These are phyloP conservation scores for Coremacera marginata DNA, from an alignment of 2,888 invertebrate genomes.

Conservation along the genomic window DNA sequence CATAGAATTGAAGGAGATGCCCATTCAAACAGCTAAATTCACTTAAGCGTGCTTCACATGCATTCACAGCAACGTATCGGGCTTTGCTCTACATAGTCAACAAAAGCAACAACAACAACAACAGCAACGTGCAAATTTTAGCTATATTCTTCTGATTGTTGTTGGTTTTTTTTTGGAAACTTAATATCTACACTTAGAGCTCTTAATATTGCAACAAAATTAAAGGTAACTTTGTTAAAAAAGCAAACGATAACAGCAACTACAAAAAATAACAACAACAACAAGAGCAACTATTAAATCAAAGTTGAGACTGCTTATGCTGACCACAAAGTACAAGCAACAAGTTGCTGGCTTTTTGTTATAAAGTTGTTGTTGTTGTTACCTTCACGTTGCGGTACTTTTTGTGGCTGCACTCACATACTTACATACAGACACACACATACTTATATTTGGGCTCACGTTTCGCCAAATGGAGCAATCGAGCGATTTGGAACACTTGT, in stretches of 20 bases:
- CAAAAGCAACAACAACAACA: conserved; percentile 4
- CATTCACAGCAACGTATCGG: background rate
- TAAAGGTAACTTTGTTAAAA: background rate
- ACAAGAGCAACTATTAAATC: conserved; percentile 32
- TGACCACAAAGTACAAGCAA: conserved; percentile 34
- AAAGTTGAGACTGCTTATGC: conserved; percentile 36
- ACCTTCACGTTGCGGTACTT: conserved; percentile 49
- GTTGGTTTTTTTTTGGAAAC: conserved; percentile 18
- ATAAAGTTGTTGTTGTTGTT: conserved; percentile 40
- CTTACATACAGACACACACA: no score
- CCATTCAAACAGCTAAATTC: conserved; percentile 9
- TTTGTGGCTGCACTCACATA: conserved; percentile 21
- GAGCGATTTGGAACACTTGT: conserved; percentile 5
- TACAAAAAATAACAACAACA: conserved; percentile 15
- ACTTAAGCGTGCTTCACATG: conserved; percentile 8
- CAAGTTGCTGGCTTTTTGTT: conserved; percentile 19
- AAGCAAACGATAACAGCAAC: background rate
- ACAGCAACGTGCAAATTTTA: background rate
- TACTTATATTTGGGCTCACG: conserved; percentile 4
- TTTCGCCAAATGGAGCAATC: conserved; percentile 11
- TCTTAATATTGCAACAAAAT: conserved; percentile 21
- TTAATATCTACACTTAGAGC: background rate
- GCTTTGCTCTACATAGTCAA: conserved; percentile 6
- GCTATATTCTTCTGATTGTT: background rate
- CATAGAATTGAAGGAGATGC: background rate